Conservation (phyloP, 2,888 invertebrate species). For the Phaedon cochleariae region DNA sequence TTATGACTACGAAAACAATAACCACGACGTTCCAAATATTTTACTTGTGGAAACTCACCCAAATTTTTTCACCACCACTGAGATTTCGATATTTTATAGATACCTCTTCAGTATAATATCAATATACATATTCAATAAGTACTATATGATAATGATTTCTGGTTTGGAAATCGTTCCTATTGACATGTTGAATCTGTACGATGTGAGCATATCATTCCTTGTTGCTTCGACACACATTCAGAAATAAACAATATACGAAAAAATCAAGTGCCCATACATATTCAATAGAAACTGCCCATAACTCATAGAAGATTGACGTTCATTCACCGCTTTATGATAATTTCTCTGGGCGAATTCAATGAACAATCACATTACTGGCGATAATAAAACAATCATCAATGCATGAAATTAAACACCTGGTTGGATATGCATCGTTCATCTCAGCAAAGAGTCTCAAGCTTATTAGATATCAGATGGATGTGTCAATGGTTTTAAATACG, state of each 20-base stretch:
- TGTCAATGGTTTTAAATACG: too few species aligned
- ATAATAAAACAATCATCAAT: constrained; percentile 15
- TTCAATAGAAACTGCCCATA: neutral
- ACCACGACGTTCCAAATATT: too few species aligned
- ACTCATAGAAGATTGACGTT: constrained; percentile 4
- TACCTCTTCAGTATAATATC: too few species aligned
- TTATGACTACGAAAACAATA: too few species aligned
- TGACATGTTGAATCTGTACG: neutral
- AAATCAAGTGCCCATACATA: neutral
- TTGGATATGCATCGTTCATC: constrained; percentile 5
- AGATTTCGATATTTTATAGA: too few species aligned
- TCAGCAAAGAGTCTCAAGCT: neutral
- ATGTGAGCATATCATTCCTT: neutral
- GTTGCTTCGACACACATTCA: neutral
- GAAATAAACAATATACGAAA: neutral
- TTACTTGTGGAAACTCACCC: too few species aligned
- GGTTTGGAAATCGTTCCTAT: too few species aligned
- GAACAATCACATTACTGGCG: constrained; percentile 3
- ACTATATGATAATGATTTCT: too few species aligned
- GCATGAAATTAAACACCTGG: constrained; percentile 10
- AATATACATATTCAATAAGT: too few species aligned
- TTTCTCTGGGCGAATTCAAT: constrained; percentile 8
- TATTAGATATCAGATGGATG: constrained; percentile 1
- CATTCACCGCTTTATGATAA: neutral
- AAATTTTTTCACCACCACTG: too few species aligned